Percentiles rank a stretch among this genome's conserved stretches.
Evolutionary conservation across 2,888 invertebrate species (phyloP).

Genomic region (Oxytorus armatus): DNA sequence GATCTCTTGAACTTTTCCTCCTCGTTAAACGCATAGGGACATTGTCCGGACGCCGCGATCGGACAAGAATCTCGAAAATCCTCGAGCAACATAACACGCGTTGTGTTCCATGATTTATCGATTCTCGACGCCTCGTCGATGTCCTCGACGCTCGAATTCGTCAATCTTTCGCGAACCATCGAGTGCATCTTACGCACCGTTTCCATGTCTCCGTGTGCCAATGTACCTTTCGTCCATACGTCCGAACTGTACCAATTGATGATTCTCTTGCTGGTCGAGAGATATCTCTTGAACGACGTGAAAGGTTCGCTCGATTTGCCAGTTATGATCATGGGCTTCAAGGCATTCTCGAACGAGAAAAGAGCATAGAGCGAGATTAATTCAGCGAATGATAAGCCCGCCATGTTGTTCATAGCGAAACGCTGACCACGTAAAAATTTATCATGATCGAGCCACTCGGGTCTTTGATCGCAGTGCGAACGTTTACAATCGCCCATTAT

Average conservation of each 20-base stretch:
- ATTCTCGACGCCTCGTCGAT: slow-evolving; percentile 69
- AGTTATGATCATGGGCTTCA: slow-evolving; percentile 85
- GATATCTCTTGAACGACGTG: slow-evolving; percentile 84
- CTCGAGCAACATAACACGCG: slow-evolving; percentile 58
- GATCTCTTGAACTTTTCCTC: slow-evolving; percentile 6
- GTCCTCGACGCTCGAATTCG: slow-evolving; percentile 66
- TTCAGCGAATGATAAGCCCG: slow-evolving; percentile 80
- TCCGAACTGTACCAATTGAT: slow-evolving; percentile 85
- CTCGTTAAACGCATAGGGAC: slow-evolving; percentile 66
- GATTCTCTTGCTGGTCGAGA: slow-evolving; percentile 84
- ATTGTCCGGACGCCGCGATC: slow-evolving; percentile 69
- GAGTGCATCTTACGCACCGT: slow-evolving; percentile 84
- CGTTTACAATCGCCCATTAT: slow-evolving; percentile 74
- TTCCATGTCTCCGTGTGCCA: slow-evolving; percentile 83
- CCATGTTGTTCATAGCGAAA: slow-evolving; percentile 83
- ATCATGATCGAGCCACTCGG: slow-evolving; percentile 84
- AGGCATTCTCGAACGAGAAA: slow-evolving; percentile 82
- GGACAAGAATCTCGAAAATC: slow-evolving; percentile 75
- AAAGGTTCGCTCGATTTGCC: slow-evolving; percentile 84
- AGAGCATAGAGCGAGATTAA: slow-evolving; percentile 82
- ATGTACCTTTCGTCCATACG: slow-evolving; percentile 83
- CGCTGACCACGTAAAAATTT: slow-evolving; percentile 84
- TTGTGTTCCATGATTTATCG: slow-evolving; percentile 71
- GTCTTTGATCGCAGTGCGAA: slow-evolving; percentile 72
- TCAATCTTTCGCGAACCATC: slow-evolving; percentile 78